Conservation (phyloP, 1,140 invertebrate species). For the Ephestia elutella region DNA sequence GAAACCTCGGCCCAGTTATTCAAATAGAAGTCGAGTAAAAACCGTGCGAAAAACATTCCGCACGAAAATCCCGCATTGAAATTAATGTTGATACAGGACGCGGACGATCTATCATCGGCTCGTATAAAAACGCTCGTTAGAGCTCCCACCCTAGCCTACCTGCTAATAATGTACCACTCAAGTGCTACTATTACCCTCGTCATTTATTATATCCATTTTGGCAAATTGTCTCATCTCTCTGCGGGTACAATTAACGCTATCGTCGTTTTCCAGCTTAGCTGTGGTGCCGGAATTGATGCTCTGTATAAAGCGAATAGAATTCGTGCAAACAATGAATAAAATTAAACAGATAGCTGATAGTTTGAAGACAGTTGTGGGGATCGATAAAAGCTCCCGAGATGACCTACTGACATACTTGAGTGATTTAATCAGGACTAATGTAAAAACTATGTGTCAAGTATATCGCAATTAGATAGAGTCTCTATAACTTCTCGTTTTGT, state of each 20-base stretch:
- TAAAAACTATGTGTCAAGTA: background rate
- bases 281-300: background rate
- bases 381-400: background rate
- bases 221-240: constrained; percentile 61
- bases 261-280: background rate
- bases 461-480: no score
- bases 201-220: constrained; percentile 72
- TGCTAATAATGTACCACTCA: constrained; percentile 71
- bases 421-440: background rate
- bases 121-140: constrained; percentile 72
- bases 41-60: constrained; percentile 11
- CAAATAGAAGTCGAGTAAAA: constrained; percentile 5
- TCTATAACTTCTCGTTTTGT: no score
- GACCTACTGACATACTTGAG: background rate
- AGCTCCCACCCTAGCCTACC: constrained; percentile 30
- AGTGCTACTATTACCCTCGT: constrained; percentile 67
- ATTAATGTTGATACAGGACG: constrained; percentile 69
- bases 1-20: constrained; percentile 4
- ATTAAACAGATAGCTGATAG: background rate
- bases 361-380: background rate
- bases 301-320: background rate
- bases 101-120: constrained; percentile 66
- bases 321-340: background rate
- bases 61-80: constrained; percentile 40
- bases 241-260: constrained; percentile 6